phyloP scores from a whole-genome alignment of 2,888 invertebrate species.

The Phyllotreta cruciferae region DNA sequence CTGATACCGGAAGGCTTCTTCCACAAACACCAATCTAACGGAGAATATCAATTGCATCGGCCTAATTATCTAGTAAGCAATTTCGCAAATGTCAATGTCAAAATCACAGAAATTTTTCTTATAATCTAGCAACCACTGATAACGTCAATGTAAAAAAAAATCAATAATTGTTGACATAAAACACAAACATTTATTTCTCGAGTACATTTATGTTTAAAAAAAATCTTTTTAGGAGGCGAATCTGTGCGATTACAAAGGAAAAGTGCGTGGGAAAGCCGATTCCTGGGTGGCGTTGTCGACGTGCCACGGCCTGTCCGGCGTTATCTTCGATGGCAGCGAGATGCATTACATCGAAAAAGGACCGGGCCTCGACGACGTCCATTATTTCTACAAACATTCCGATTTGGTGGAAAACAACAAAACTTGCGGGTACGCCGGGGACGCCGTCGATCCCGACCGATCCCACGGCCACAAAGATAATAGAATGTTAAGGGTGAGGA shows the following conservation, averaged over 20 bases:
- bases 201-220: no score
- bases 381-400: conserved; percentile 72
- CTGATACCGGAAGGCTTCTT: conserved; percentile 74
- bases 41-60: conserved; percentile 64
- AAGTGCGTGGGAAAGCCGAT: conserved; percentile 69
- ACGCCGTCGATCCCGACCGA: conserved; percentile 51
- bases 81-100: background rate
- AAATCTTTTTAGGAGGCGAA: conserved; percentile 68
- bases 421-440: conserved; percentile 64
- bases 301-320: conserved; percentile 74
- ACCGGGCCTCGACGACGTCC: conserved; percentile 50
- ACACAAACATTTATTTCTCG: no score
- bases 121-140: no score
- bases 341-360: conserved; percentile 75
- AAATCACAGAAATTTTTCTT: background rate
- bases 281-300: conserved; percentile 89
- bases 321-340: conserved; percentile 78
- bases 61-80: conserved; percentile 65
- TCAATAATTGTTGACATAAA: no score
- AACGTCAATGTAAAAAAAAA: no score
- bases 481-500: conserved; percentile 71
- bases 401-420: conserved; percentile 66
- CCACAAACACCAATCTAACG: conserved; percentile 66
- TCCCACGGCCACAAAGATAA: conserved; percentile 59
- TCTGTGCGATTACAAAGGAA: conserved; percentile 81